These are phyloP conservation scores for Upupa epops DNA, from an alignment of 2,113 vertebrate genomes.

Conservation along the genomic window DNA sequence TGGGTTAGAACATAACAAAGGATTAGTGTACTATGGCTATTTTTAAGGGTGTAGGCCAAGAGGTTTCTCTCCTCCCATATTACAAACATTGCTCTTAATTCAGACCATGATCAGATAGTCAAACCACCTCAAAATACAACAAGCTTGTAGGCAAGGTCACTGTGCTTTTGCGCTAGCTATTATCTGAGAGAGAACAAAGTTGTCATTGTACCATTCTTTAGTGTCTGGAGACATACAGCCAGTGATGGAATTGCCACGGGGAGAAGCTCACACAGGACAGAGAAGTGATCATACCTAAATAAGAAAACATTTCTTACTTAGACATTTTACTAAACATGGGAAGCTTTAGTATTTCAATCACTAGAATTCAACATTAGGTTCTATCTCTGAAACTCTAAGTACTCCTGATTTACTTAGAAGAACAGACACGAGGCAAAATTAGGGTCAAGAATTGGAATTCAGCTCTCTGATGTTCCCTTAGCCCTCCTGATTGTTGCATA, in stretches of 20 bases:
- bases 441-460: neutral
- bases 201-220: slow-evolving; percentile 77
- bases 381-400: neutral
- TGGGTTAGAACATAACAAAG: neutral
- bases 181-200: neutral
- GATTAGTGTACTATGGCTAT: neutral
- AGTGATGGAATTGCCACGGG: slow-evolving; percentile 89
- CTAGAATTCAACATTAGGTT: neutral
- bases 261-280: slow-evolving; percentile 93
- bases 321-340: neutral
- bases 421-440: neutral
- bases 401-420: neutral
- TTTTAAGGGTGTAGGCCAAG: neutral
- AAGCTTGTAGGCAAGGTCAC: neutral
- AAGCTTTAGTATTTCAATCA: neutral
- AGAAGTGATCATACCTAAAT: slow-evolving; percentile 91
- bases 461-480: neutral
- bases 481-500: neutral
- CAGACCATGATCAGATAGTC: neutral
- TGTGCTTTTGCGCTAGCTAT: neutral
- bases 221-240: slow-evolving; percentile 85
- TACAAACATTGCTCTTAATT: neutral
- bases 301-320: neutral
- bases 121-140: neutral
- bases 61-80: neutral